These are phyloP conservation scores for Micrasema longulum DNA, from an alignment of 1,140 invertebrate genomes.

Conservation along the genomic window DNA sequence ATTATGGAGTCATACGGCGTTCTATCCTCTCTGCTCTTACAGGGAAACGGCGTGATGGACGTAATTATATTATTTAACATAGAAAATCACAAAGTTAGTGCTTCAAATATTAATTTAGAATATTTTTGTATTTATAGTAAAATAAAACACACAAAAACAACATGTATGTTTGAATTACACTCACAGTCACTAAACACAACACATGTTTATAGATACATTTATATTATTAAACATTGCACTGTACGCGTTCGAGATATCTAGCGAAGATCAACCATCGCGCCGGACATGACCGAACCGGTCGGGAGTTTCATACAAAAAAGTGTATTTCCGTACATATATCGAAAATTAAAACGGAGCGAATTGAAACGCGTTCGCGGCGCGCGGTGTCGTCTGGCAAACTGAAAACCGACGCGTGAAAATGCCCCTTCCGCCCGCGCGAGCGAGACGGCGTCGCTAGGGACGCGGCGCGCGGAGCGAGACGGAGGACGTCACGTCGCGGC, in stretches of 20 bases:
- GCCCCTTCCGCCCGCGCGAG: conserved; percentile 10
- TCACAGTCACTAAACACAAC: too few species aligned
- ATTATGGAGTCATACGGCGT: too few species aligned
- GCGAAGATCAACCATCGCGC: neutral
- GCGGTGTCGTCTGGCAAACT: neutral
- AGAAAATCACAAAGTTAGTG: too few species aligned
- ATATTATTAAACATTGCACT: conserved; percentile 18
- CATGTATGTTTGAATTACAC: too few species aligned
- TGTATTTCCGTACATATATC: neutral
- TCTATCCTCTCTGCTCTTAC: too few species aligned
- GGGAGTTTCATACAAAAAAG: neutral
- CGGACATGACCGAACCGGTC: conserved; percentile 13
- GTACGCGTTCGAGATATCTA: neutral
- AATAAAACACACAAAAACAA: too few species aligned
- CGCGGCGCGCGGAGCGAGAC: neutral
- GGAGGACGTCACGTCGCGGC: conserved; percentile 8
- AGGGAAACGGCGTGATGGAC: too few species aligned
- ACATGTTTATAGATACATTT: neutral
- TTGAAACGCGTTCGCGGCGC: neutral
- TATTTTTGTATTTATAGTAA: too few species aligned
- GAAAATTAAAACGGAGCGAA: neutral
- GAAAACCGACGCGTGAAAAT: conserved; percentile 34
- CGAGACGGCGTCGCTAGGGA: neutral
- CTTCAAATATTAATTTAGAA: too few species aligned
- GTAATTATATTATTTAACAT: too few species aligned